Conservation (phyloP, 2,113 vertebrate species). For the Channa argus region DNA sequence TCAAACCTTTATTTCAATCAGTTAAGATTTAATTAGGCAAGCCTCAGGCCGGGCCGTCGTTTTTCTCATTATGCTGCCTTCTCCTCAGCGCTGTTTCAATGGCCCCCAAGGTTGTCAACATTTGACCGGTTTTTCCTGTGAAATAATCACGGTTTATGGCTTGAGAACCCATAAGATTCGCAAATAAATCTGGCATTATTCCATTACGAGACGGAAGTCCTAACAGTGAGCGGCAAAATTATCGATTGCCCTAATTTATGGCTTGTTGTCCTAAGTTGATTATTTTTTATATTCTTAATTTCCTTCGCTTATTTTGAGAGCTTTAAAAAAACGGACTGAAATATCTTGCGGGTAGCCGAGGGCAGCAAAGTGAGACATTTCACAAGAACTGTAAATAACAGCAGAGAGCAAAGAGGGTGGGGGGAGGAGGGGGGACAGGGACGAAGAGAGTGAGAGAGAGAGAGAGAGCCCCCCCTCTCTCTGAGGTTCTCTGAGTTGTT, state of each 20-base stretch:
- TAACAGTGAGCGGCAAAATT: constrained; percentile 81
- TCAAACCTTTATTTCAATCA: constrained; percentile 92
- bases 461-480: neutral
- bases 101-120: constrained; percentile 91
- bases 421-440: constrained; percentile 4
- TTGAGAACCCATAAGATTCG: constrained; percentile 80
- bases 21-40: constrained; percentile 94
- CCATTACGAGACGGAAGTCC: constrained; percentile 84
- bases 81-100: constrained; percentile 85
- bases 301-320: constrained; percentile 62
- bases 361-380: constrained; percentile 82
- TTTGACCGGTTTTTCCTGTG: constrained; percentile 88
- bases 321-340: constrained; percentile 48
- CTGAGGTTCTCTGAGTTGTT: constrained; percentile 33
- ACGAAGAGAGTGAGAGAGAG: constrained; percentile 7
- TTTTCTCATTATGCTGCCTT: constrained; percentile 92
- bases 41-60: constrained; percentile 87
- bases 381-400: constrained; percentile 80
- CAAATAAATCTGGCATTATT: constrained; percentile 89
- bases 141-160: constrained; percentile 84
- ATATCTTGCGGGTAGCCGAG: constrained; percentile 72
- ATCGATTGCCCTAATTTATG: constrained; percentile 82
- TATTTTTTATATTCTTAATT: constrained; percentile 77
- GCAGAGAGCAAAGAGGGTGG: constrained; percentile 35
- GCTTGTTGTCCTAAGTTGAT: constrained; percentile 23